Evolutionary conservation across 2,888 invertebrate genomes (phyloP), one percentile per base, ranked within the genome.

Genomic region (Hyles lineata): DNA sequence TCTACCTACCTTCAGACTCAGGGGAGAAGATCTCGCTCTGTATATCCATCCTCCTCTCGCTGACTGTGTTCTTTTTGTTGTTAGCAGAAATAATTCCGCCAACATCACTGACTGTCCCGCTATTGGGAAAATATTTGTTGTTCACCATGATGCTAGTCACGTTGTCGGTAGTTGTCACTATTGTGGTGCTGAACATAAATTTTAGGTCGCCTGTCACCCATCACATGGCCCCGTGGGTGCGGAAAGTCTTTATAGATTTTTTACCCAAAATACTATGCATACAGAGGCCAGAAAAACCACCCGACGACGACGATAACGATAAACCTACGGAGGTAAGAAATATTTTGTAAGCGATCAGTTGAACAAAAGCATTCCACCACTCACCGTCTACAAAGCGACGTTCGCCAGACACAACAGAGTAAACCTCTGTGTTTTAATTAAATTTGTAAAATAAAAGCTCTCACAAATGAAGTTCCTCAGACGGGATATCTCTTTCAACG

Each of bases 1-100:
- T 99, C 95, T 99, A 99, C 92, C 95, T 99, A 83, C 99, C 99
- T 75, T 98, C 98, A 79, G 99, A 99, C 94, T 98, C 98, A 71
- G 99, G 99, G 80, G 99, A 99, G 94, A 99, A 99, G 92, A 98
- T 99, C 83, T 99, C 99, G 77, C 96, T 99, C 78, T 99, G 99
- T 91, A 98, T 98, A 87, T 98, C 98, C 79, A 98, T 98, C 89
- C 95, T 98, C 77, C 96, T 98, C 73, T 98, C 98, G 81, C 95
- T 98, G 87, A 98, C 98, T 86, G 98, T 98, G 95, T 98, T 98
- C 96, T 98, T 98, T 95, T 95, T 98, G 87, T 95, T 98, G 83
- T 95, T 99, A 89, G 98, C 98, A 86, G 98, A 98, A 95, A 98
- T 98, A 89, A 98, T 98, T 90, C 98, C 98, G 82, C 98, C 98